Evolutionary conservation across 2,888 invertebrate species (phyloP), one percentile per base, ranked within the genome.

Genomic region (Malacosoma neustria): DNA sequence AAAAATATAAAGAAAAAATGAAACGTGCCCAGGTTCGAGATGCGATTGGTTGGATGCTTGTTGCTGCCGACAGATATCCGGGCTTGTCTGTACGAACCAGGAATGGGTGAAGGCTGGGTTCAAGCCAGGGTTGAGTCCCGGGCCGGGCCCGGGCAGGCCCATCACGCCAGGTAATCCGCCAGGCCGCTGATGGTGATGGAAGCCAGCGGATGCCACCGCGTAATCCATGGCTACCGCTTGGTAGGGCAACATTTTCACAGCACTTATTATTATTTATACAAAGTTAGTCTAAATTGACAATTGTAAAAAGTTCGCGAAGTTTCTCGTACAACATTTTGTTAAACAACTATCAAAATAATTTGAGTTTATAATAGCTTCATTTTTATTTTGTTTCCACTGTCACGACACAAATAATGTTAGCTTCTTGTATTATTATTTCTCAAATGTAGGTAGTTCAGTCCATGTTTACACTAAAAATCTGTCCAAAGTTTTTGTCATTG

Each of bases 21-120:
- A 85, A 89, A 92, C 93, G 92, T 93, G 93, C 95, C 95, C 95
- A 90, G 94, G 94, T 91, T 95, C 94, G 89, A 95, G 92, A 89
- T 92, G 91, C 90, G 92, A 90, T 81, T 86, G 87, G 81, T 86
- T 87, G 79, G 89, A 88, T 87, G 88, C 89, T 89, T 87, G 88
- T 88, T 94, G 93, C 90, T 93, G 92, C 77, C 89, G 91, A 91
- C 94, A 94, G 88, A 95, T 91, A 89, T 95, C 94, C 92, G 94
- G 93, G 88, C 93, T 92, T 87, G 90, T 81, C 86, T 86, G 91
- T 89, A 95, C 94, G 91, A 95, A 94, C 96, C 96, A 96, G 88
- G 95, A 95, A 90, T 96, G 95, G 76, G 94, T 93, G 90, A 95
- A 96, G 69, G 93, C 92, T 69, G 95, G 91, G 81, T 85, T 74